Evolutionary conservation across 2,888 invertebrate genomes (phyloP).

Genomic region (Athripsodes cinereus): DNA sequence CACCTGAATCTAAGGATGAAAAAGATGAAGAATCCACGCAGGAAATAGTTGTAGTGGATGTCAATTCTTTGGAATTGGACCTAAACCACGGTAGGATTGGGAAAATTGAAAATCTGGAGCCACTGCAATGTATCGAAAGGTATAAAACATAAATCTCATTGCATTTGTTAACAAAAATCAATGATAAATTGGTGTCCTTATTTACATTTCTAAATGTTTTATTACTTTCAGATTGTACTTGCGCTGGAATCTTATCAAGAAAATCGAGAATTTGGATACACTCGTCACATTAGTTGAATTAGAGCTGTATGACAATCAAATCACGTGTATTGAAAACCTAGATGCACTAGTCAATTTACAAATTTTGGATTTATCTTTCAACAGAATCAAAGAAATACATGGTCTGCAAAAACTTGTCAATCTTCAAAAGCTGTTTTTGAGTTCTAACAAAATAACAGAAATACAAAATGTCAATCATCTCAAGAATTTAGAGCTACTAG

Average conservation of each 20-base stretch:
- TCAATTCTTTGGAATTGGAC: conserved; percentile 68
- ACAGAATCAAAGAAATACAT: conserved; percentile 81
- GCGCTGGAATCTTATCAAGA: conserved; percentile 92
- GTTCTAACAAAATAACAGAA: conserved; percentile 81
- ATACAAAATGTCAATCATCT: conserved; percentile 85
- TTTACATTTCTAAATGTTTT: not conserved
- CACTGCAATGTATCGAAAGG: conserved; percentile 66
- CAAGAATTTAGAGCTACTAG: conserved; percentile 72
- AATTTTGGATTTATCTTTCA: conserved; percentile 91
- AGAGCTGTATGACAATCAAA: conserved; percentile 96
- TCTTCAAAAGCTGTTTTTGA: conserved; percentile 77
- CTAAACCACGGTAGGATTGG: conserved; percentile 84
- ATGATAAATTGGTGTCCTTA: not conserved
- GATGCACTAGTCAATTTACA: conserved; percentile 77
- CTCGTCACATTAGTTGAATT: conserved; percentile 76
- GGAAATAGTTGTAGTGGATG: conserved; percentile 60
- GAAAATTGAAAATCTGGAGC: conserved; percentile 79
- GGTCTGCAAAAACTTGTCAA: conserved; percentile 71
- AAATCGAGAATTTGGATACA: conserved; percentile 81
- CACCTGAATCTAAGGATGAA: not conserved
- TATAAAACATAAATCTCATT: conserved; percentile 28
- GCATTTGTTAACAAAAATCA: not conserved
- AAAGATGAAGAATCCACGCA: conserved; percentile 39
- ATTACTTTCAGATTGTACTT: conserved; percentile 59
- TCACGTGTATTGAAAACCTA: conserved; percentile 86